phyloP scores from a whole-genome alignment of 2,113 vertebrate species.

The Chionis minor region DNA sequence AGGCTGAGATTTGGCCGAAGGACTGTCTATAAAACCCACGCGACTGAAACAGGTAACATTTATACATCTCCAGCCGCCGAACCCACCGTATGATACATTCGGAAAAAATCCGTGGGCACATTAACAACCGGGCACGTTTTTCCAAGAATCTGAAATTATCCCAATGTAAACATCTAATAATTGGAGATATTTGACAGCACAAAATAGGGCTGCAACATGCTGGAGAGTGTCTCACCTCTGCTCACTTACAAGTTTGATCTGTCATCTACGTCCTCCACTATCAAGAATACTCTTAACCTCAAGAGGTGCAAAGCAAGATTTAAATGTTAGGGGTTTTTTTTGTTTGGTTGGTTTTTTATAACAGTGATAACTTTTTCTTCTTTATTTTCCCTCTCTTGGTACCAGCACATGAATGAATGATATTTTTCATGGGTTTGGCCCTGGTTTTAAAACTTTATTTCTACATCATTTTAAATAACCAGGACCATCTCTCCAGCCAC shows the following conservation, averaged over 20 bases:
- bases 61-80: background rate
- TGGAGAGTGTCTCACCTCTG: background rate
- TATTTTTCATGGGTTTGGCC: background rate
- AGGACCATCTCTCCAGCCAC: background rate
- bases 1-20: background rate
- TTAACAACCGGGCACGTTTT: background rate
- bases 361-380: background rate
- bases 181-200: background rate
- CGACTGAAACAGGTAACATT: background rate
- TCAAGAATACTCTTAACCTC: background rate
- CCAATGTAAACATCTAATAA: background rate
- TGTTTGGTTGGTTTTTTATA: background rate
- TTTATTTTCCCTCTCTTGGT: background rate
- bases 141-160: background rate
- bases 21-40: slow-evolving; percentile 2
- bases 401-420: background rate
- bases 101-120: background rate
- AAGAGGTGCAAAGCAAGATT: background rate
- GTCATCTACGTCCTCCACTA: background rate
- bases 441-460: background rate
- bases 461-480: background rate
- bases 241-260: background rate
- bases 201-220: background rate
- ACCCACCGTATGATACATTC: background rate
- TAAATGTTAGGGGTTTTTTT: background rate